phyloP scores from a whole-genome alignment of 2,797 vertebrate species.

The Spinibarbus caldwelli region DNA sequence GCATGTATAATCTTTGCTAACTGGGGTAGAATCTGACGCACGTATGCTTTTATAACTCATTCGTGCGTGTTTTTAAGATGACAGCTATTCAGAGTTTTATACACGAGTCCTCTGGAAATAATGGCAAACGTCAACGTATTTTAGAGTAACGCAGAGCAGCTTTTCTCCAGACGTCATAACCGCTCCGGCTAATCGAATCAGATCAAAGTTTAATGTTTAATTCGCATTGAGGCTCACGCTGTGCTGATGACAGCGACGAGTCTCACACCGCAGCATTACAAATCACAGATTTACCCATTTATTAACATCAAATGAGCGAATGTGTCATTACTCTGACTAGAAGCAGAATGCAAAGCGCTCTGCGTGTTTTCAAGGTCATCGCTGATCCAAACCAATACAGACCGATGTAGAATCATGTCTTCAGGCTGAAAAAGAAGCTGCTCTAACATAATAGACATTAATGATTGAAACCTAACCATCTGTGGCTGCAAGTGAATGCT shows the following conservation, averaged over 20 bases:
- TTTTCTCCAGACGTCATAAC: slow-evolving; percentile 37
- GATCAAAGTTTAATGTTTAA: slow-evolving; percentile 25
- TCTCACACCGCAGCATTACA: slow-evolving; percentile 12
- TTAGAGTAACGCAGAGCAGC: slow-evolving; percentile 23
- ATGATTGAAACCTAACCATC: neutral
- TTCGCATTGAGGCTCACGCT: neutral
- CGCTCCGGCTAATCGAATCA: slow-evolving; percentile 19
- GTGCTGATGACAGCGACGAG: neutral
- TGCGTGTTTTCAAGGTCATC: slow-evolving; percentile 4
- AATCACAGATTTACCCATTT: slow-evolving; percentile 28
- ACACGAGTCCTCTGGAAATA: neutral
- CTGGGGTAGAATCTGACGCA: neutral
- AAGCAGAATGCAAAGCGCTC: neutral
- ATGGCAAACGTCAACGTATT: neutral
- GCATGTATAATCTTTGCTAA: neutral
- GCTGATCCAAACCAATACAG: slow-evolving; percentile 1
- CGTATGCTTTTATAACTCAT: neutral
- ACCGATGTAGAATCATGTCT: neutral
- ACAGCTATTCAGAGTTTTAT: neutral
- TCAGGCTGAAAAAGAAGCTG: neutral
- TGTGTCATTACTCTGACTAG: neutral
- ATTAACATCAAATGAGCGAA: slow-evolving; percentile 27
- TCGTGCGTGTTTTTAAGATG: neutral
- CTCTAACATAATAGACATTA: neutral
- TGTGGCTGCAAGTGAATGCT: neutral